phyloP scores from a whole-genome alignment of 2,113 vertebrate species.

The Nyctibius bracteatus region DNA sequence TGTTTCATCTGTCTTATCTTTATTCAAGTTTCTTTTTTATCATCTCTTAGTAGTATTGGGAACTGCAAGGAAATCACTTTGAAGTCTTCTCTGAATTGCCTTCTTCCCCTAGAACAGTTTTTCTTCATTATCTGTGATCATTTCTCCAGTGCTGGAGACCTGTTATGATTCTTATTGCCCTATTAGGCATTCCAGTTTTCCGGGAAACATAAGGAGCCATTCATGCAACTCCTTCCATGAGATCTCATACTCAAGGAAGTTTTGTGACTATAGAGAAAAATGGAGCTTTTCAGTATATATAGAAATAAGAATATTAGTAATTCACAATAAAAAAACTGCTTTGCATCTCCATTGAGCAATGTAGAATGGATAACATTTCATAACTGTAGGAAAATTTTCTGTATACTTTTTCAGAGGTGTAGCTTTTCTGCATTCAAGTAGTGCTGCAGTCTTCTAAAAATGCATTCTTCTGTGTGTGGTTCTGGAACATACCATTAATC shows the following conservation, averaged over 20 bases:
- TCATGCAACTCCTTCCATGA: not conserved
- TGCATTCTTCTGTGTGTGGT: not conserved
- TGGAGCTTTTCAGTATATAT: not conserved
- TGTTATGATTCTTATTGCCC: constrained; percentile 1
- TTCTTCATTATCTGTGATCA: constrained; percentile 19
- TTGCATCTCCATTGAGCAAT: not conserved
- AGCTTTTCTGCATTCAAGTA: not conserved
- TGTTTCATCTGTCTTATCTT: not conserved
- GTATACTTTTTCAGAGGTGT: not conserved
- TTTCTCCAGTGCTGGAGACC: not conserved
- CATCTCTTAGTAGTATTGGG: not conserved
- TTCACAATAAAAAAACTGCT: not conserved
- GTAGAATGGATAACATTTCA: not conserved
- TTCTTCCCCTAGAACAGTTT: not conserved
- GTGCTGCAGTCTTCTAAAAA: not conserved
- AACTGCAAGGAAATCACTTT: constrained; percentile 35
- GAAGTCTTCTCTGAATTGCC: constrained; percentile 30
- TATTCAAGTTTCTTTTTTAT: constrained; percentile 11
- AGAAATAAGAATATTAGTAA: not conserved
- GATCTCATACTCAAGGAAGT: not conserved
- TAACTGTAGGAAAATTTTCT: not conserved
- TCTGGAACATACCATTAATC: not conserved
- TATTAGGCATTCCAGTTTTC: not conserved
- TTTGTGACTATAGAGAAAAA: not conserved
- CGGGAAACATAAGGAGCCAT: not conserved